Percentiles rank a stretch among this genome's conserved stretches.
phyloP scores from a whole-genome alignment of 2,888 invertebrate genomes.

The Heteropelma amictum region DNA sequence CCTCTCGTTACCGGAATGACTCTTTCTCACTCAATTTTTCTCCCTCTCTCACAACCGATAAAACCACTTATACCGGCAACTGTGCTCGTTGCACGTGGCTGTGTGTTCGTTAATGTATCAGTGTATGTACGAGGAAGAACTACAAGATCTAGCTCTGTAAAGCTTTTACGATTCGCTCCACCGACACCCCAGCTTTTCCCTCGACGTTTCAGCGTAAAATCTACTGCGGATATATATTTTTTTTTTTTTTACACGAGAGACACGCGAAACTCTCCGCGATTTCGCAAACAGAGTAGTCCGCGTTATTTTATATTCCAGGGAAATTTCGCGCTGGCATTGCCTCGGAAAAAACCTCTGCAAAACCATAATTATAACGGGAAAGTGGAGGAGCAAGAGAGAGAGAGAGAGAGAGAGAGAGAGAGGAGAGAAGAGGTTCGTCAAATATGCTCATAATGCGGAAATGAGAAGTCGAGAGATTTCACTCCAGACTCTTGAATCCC shows the following conservation, averaged over 20 bases:
- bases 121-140: no score
- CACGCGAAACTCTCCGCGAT: slow-evolving; percentile 31
- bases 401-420: neutral
- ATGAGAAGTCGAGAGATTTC: neutral
- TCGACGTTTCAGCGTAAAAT: slow-evolving; percentile 59
- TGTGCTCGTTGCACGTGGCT: neutral
- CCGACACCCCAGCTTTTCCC: no score
- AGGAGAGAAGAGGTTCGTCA: neutral
- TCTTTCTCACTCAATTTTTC: slow-evolving; percentile 46
- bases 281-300: slow-evolving; percentile 1
- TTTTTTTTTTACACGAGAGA: slow-evolving; percentile 7
- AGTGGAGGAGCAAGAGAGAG: neutral
- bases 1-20: slow-evolving; percentile 51
- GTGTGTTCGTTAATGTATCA: no score
- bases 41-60: slow-evolving; percentile 8
- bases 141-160: no score
- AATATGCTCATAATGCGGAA: neutral
- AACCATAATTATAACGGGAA: neutral
- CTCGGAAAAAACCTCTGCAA: neutral
- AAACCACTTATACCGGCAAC: no score
- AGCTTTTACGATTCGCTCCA: no score
- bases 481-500: neutral
- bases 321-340: neutral
- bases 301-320: slow-evolving; percentile 11
- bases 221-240: slow-evolving; percentile 5